Conservation (phyloP, 2,113 vertebrate species). For the Elgaria multicarinata region DNA sequence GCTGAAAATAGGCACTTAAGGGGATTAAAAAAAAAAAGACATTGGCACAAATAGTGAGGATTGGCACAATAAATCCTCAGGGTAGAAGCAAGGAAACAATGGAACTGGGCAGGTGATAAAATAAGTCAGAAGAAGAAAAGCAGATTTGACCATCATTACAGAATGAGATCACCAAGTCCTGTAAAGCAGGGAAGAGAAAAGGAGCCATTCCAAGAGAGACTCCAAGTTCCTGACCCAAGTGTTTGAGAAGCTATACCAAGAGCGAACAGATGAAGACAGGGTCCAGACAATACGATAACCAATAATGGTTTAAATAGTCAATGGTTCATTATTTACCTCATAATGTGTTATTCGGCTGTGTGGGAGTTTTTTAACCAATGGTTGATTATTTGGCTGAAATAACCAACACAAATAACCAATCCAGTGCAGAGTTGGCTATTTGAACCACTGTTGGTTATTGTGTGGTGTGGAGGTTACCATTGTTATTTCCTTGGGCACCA, state of each 20-base stretch:
- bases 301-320: too few relatives aligned
- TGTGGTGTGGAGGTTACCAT: too few relatives aligned
- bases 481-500: too few relatives aligned
- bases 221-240: not conserved
- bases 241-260: not conserved
- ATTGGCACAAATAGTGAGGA: not conserved
- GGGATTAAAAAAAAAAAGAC: not conserved
- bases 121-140: not conserved
- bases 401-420: too few relatives aligned
- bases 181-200: not conserved
- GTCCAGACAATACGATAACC: too few relatives aligned
- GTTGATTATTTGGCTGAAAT: too few relatives aligned
- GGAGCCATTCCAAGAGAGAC: not conserved
- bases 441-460: too few relatives aligned
- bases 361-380: too few relatives aligned
- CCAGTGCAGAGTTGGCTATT: too few relatives aligned
- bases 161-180: not conserved
- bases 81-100: not conserved
- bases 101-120: not conserved
- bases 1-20: not conserved
- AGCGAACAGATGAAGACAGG: not conserved
- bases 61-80: not conserved
- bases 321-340: too few relatives aligned
- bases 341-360: too few relatives aligned
- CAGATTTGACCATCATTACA: not conserved